phyloP scores from a whole-genome alignment of 64 coral and sea anemone genomes.

The Pocillopora damicornis region DNA sequence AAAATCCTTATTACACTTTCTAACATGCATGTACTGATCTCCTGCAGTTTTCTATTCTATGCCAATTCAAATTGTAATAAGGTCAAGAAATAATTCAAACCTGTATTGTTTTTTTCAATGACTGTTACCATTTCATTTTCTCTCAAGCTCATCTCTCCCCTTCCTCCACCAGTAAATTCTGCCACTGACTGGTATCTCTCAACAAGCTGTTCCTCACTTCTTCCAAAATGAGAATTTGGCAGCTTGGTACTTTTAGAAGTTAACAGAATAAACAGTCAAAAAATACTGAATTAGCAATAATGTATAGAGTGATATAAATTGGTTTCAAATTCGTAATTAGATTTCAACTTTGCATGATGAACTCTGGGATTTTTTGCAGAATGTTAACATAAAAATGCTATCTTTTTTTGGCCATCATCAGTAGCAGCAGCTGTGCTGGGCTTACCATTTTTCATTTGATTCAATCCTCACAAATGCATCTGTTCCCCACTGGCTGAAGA shows the following conservation, averaged over 20 bases:
- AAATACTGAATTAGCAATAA: background rate
- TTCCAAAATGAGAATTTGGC: slow-evolving; percentile 3
- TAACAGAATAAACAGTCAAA: background rate
- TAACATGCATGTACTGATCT: no score
- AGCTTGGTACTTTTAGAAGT: background rate
- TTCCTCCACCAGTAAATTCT: slow-evolving; percentile 43
- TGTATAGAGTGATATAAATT: no score
- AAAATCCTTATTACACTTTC: no score
- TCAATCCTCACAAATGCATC: slow-evolving; percentile 48
- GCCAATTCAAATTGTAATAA: no score
- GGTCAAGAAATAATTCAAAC: slow-evolving; percentile 28
- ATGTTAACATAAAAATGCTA: background rate
- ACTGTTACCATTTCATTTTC: slow-evolving; percentile 86
- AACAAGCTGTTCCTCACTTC: slow-evolving; percentile 33
- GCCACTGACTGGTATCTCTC: slow-evolving; percentile 45
- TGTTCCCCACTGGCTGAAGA: slow-evolving; percentile 93
- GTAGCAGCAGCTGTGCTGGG: background rate
- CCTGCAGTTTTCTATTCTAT: no score
- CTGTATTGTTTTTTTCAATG: slow-evolving; percentile 95
- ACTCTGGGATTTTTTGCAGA: no score
- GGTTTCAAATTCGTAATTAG: no score
- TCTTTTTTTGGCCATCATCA: slow-evolving; percentile 1
- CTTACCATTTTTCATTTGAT: slow-evolving; percentile 20
- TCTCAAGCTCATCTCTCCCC: slow-evolving; percentile 71
- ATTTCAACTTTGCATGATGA: no score